phyloP scores from a whole-genome alignment of 2,888 invertebrate genomes.

The Euplagia quadripunctaria region DNA sequence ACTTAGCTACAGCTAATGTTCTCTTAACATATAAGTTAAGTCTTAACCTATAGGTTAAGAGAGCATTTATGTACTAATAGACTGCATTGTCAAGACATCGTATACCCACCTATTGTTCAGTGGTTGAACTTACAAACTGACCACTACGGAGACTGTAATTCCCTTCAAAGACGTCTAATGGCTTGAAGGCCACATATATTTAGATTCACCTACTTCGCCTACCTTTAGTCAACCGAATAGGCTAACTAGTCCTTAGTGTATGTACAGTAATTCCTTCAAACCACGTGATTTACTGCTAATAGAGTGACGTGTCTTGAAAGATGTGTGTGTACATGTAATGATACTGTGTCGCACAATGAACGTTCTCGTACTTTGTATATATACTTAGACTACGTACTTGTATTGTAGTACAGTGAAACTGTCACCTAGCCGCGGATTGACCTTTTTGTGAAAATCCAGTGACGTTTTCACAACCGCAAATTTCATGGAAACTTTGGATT shows the following conservation, averaged over 20 bases:
- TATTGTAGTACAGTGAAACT: too few relatives aligned
- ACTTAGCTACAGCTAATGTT: background rate
- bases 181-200: conserved; percentile 33
- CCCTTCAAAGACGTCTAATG: conserved; percentile 34
- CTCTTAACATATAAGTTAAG: background rate
- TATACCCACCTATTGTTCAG: conserved; percentile 27
- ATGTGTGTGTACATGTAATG: too few relatives aligned
- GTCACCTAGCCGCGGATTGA: too few relatives aligned
- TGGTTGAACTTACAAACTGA: conserved; percentile 41
- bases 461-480: too few relatives aligned
- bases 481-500: too few relatives aligned
- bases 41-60: background rate
- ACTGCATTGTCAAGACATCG: conserved; percentile 12
- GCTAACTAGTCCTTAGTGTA: background rate
- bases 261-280: too few relatives aligned
- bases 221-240: background rate
- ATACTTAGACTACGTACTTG: too few relatives aligned
- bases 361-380: too few relatives aligned
- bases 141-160: conserved; percentile 29
- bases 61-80: conserved; percentile 21
- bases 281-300: too few relatives aligned
- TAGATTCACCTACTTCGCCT: conserved; percentile 21
- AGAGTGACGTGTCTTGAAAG: too few relatives aligned
- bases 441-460: too few relatives aligned
- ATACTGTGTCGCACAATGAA: too few relatives aligned